Conservation (phyloP, 2,797 vertebrate genomes). For the Toxotes lorentzi region DNA sequence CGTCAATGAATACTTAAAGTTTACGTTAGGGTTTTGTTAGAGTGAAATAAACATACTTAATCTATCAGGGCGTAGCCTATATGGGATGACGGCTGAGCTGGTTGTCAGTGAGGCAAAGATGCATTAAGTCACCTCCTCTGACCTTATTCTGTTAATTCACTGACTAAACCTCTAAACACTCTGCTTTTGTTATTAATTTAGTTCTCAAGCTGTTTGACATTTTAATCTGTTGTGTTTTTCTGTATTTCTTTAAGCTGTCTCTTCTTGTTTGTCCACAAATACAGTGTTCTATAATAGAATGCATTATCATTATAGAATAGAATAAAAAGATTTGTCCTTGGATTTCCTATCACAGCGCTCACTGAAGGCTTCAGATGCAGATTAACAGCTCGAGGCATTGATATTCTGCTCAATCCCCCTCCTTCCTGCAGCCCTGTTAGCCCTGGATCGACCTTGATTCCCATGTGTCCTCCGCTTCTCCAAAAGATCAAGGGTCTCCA, state of each 20-base stretch:
- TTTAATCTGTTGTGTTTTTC: slow-evolving; percentile 43
- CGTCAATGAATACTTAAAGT: slow-evolving; percentile 38
- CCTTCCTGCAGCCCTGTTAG: slow-evolving; percentile 56
- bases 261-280: not conserved
- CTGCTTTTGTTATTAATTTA: slow-evolving; percentile 49
- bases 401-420: slow-evolving; percentile 71
- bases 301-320: not conserved
- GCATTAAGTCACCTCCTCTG: slow-evolving; percentile 41
- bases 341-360: slow-evolving; percentile 41
- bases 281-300: slow-evolving; percentile 18
- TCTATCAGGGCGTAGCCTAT: slow-evolving; percentile 15
- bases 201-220: slow-evolving; percentile 51
- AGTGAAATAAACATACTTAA: slow-evolving; percentile 50
- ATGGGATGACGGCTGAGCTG: not conserved
- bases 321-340: slow-evolving; percentile 41
- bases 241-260: slow-evolving; percentile 28
- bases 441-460: slow-evolving; percentile 61
- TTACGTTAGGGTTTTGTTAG: slow-evolving; percentile 48
- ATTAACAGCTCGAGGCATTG: slow-evolving; percentile 64
- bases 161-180: slow-evolving; percentile 51
- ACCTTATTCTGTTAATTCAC: slow-evolving; percentile 47
- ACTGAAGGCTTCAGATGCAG: slow-evolving; percentile 59
- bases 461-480: slow-evolving; percentile 33
- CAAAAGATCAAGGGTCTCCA: slow-evolving; percentile 67
- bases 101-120: slow-evolving; percentile 37